phyloP scores from a whole-genome alignment of 2,888 invertebrate genomes.

The Pammene fasciana region DNA sequence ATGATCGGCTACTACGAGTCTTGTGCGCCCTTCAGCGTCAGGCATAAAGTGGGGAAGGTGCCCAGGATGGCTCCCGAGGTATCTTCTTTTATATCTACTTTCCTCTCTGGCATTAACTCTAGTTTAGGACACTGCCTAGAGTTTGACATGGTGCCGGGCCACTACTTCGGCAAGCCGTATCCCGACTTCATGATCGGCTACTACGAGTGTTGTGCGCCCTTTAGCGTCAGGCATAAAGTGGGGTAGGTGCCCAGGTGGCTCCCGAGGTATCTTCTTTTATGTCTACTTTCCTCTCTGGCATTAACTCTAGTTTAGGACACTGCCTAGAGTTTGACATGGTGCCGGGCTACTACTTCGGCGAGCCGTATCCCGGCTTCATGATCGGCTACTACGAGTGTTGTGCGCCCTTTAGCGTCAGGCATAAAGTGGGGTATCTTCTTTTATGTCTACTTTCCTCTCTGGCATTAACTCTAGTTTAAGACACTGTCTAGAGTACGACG shows the following conservation, averaged over 20 bases:
- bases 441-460: too few relatives aligned
- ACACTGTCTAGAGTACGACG: slow-evolving; percentile 85
- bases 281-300: too few relatives aligned
- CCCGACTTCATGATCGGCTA: slow-evolving; percentile 86
- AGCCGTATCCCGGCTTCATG: slow-evolving; percentile 84
- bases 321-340: slow-evolving; percentile 87
- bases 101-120: too few relatives aligned
- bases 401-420: slow-evolving; percentile 72
- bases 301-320: too few relatives aligned
- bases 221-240: slow-evolving; percentile 68
- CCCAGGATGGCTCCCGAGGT: slow-evolving; percentile 73
- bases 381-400: slow-evolving; percentile 85
- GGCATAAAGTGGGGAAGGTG: slow-evolving; percentile 64
- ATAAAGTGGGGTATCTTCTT: slow-evolving; percentile 56
- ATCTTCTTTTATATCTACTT: slow-evolving; percentile 20
- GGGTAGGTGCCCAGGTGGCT: slow-evolving; percentile 67
- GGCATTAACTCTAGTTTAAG: too few relatives aligned
- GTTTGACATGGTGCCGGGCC: slow-evolving; percentile 85
- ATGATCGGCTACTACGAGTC: slow-evolving; percentile 86
- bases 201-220: slow-evolving; percentile 81
- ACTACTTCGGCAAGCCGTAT: slow-evolving; percentile 83
- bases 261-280: slow-evolving; percentile 64
- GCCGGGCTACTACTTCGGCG: slow-evolving; percentile 83
- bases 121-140: slow-evolving; percentile 85
- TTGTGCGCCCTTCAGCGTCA: slow-evolving; percentile 73